Base-by-base conservation (phyloP, 1,140 invertebrate genomes). In the Saccostrea echinata region DNA sequence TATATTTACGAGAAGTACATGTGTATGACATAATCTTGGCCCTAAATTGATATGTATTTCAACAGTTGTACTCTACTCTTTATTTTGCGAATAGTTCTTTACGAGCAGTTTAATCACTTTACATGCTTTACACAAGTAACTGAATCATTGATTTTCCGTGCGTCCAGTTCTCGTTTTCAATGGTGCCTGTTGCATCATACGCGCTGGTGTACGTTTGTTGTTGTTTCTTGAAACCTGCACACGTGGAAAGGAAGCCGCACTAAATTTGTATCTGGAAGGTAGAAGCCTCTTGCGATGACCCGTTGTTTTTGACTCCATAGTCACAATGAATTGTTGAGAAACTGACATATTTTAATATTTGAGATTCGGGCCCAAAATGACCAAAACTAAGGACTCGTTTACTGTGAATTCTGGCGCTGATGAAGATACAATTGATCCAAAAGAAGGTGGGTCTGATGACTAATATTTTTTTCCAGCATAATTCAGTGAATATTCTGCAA, bases 171-270 rank as follows among this genome's bases (percentile, higher is more conserved):
- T n/a, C 24, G 30, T 76, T 76, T 76, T 76, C 24, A 8, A 76
- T 27, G 13, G 13, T 76, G 68, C 68, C 68, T 12, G 24, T 76
- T 76, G 68, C 68, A 76, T 76, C 68, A 76, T 76, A 30, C 68
- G 24, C 24, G 68, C 68, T 30, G 68, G n/a, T n/a, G n/a, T n/a
- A 76, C 68, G 68, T 30, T 76, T 76, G 68, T 76, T 76, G 68
- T 33, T 76, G 27, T 76, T 76, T 16, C 1, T 6, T 61, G 16
- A 21, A 30, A 11, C 27, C 13, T 76, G 27, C 27, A 76, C 68
- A 30, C 27, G 68, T 33, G 27, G 24, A 76, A 30, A 30, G 11
- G 27, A 76, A 76, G 16, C 30, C 16, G 18, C 4, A 1, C n/a
- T 61, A 21, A 43, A 43, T 43, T 43, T 43, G 43, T 43, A 43